Percentiles rank a stretch among this genome's conserved stretches.
Conservation (phyloP, 2,888 invertebrate genomes). For the Caenorhabditis plicata region DNA sequence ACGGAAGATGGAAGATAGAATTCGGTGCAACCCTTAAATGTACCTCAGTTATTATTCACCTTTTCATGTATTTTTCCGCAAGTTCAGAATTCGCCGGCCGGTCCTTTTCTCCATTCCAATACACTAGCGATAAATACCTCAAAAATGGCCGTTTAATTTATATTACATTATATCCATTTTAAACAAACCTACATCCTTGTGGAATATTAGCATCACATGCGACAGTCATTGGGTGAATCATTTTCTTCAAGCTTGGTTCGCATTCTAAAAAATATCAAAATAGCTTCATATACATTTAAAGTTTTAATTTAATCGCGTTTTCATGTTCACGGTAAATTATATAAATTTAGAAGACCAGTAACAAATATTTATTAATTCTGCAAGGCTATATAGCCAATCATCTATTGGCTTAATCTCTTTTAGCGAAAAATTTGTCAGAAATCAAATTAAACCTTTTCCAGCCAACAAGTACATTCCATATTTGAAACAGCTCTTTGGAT, state of each 20-base stretch:
- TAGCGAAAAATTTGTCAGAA: background rate
- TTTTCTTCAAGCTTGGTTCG: constrained; percentile 44
- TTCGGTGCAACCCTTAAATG: no score
- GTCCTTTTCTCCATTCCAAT: constrained; percentile 59
- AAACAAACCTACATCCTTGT: constrained; percentile 38
- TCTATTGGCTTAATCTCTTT: no score
- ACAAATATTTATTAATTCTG: no score
- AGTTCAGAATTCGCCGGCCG: constrained; percentile 45
- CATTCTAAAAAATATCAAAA: constrained; percentile 44
- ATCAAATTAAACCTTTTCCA: constrained; percentile 69
- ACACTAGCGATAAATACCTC: constrained; percentile 50
- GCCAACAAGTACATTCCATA: constrained; percentile 74
- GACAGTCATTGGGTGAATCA: constrained; percentile 53
- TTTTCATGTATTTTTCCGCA: constrained; percentile 59
- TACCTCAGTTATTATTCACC: no score
- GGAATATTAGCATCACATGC: constrained; percentile 53
- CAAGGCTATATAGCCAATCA: no score
- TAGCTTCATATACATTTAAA: background rate
- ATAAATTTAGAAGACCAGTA: no score
- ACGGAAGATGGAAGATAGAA: no score
- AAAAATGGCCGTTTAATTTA: constrained; percentile 1
- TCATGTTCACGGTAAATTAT: no score
- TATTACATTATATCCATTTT: background rate
- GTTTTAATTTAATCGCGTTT: background rate
- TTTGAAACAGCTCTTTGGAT: constrained; percentile 84